Base-by-base conservation (phyloP, 2,113 vertebrate species). In the Sphyrna mokarran region DNA sequence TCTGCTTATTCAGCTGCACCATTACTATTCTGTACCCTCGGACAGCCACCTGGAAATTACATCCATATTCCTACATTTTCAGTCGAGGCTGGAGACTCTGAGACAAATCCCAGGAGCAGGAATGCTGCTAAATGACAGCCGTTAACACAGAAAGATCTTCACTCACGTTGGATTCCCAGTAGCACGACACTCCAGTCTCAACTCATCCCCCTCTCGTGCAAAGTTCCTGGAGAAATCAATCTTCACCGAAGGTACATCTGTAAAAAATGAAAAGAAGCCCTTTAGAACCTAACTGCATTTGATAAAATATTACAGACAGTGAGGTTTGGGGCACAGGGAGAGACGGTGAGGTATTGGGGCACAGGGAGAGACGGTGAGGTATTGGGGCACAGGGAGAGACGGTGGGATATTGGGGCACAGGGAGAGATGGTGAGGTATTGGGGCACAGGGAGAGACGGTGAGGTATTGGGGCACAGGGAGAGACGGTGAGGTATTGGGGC, bases 161-260 rank as follows among this genome's bases (percentile, higher is more conserved):
- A 98, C 99, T 99, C 98, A 99, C 99, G 98, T 97, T 96, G 99
- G 99, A 97, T 99, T 99, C 98, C 99, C 99, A 98, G 98, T 99
- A 97, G 98, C 99, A 97, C 98, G 98, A 97, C 99, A 99, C 97
- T 99, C 99, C 98, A 99, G 97, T 98, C 98, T 98, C 97, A 99
- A 98, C 97, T 98, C 98, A 96, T 99, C 98, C 96, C 99, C 99
- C 98, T 99, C 99, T 97, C 99, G 98, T 96, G 99, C 99, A 97
- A 99, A 98, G 96, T 98, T 98, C 96, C 98, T 97, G 37, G 99
- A 99, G 97, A 98, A 98, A 97, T 97, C 97, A 96, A 99, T 99
- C 97, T 99, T 98, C 97, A 99, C 98, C 96, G 98, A 98, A 96
- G 99, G 99, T 97, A 98, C 98, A 98, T 99, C 99, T 99, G 97